Conservation (phyloP, 2,888 invertebrate genomes). For the Polylopha cassiicola region DNA sequence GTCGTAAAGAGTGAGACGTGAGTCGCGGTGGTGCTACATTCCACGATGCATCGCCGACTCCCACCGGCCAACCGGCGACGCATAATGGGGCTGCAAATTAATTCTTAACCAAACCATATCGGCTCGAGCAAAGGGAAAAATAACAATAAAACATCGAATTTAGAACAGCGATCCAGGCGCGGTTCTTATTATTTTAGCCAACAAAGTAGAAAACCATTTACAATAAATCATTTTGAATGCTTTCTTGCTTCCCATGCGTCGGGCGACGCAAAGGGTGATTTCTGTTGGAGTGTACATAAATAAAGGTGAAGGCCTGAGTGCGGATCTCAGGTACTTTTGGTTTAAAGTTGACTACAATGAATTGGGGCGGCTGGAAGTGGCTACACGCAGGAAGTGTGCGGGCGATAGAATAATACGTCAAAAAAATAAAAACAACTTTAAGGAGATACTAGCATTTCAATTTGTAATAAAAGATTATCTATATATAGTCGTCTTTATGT, state of each 20-base stretch:
- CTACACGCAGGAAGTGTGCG: slow-evolving; percentile 4
- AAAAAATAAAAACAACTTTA: too few species aligned
- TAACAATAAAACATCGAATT: slow-evolving; percentile 69
- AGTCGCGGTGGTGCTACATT: too few species aligned
- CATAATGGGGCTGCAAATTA: slow-evolving; percentile 60
- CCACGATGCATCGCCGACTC: slow-evolving; percentile 50
- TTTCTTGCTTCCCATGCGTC: slow-evolving; percentile 73
- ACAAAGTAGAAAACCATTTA: slow-evolving; percentile 78
- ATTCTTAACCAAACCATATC: slow-evolving; percentile 45
- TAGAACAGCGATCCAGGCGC: slow-evolving; percentile 66
- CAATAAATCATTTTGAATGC: slow-evolving; percentile 78
- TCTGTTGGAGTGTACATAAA: slow-evolving; percentile 75
- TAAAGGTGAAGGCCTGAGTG: slow-evolving; percentile 71
- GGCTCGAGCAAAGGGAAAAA: too few species aligned
- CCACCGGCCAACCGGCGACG: slow-evolving; percentile 40
- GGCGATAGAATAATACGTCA: neutral
- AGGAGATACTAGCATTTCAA: too few species aligned
- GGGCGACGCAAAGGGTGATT: slow-evolving; percentile 76
- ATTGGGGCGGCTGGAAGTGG: slow-evolving; percentile 32
- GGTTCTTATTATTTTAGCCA: slow-evolving; percentile 75
- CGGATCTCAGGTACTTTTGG: slow-evolving; percentile 64
- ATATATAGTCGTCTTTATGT: too few species aligned
- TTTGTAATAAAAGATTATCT: too few species aligned
- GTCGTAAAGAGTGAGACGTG: too few species aligned
- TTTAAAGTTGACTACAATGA: slow-evolving; percentile 37